These are phyloP conservation scores for Xestia ashworthii DNA, from an alignment of 2,888 invertebrate genomes.

Conservation along the genomic window DNA sequence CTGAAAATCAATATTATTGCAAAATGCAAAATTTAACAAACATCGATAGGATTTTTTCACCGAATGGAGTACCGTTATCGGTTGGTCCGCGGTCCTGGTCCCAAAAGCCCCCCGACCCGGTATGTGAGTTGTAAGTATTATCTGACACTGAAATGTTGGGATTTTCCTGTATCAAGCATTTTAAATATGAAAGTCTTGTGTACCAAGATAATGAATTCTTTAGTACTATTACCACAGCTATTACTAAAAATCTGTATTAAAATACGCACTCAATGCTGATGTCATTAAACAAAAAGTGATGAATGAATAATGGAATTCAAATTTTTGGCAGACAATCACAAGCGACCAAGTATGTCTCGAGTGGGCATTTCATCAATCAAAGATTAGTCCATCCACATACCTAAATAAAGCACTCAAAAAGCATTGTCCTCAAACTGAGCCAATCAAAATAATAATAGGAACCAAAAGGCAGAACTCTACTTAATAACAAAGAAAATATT, in stretches of 20 bases:
- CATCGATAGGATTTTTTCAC: conserved; percentile 1
- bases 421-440: not conserved
- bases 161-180: too few species aligned
- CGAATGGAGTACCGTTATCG: not conserved
- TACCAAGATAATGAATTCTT: not conserved
- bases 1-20: conserved; percentile 55
- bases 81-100: not conserved
- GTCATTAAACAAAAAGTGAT: conserved; percentile 9
- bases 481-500: conserved; percentile 1
- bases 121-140: not conserved
- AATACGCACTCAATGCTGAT: conserved; percentile 3
- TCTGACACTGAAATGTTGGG: not conserved
- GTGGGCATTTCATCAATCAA: conserved; percentile 7
- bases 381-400: not conserved
- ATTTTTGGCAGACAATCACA: not conserved
- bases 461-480: conserved; percentile 1
- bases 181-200: not conserved
- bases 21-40: conserved; percentile 27
- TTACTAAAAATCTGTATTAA: not conserved
- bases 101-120: too few species aligned
- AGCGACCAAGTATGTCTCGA: conserved; percentile 2
- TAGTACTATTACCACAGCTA: not conserved
- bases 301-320: conserved; percentile 5
- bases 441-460: not conserved
- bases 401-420: conserved; percentile 2